Percentiles rank a stretch among this genome's conserved stretches.
These are phyloP conservation scores for Hyles vespertilio DNA, from an alignment of 1,140 invertebrate species.

Conservation along the genomic window DNA sequence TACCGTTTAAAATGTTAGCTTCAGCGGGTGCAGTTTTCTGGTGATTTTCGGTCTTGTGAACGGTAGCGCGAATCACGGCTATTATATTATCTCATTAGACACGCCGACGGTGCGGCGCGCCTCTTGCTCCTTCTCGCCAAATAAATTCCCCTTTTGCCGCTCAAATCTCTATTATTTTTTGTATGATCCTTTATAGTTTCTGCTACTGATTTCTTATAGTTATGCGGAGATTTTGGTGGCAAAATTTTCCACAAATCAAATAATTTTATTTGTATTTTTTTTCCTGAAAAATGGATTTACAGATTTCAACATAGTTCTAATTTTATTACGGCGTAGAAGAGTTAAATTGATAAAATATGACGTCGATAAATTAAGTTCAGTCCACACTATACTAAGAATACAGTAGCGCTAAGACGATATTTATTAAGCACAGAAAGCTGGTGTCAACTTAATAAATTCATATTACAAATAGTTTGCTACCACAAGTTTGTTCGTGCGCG, in stretches of 20 bases:
- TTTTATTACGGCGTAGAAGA: too few relatives aligned
- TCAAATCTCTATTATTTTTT: constrained; percentile 9
- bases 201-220: too few relatives aligned
- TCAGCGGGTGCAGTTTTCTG: constrained; percentile 62
- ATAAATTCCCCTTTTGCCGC: constrained; percentile 67
- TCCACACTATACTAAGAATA: too few relatives aligned
- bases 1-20: constrained; percentile 42
- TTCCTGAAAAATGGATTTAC: too few relatives aligned
- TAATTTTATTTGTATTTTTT: too few relatives aligned
- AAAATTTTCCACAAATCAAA: too few relatives aligned
- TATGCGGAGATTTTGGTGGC: too few relatives aligned
- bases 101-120: constrained; percentile 51
- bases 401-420: too few relatives aligned
- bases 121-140: constrained; percentile 62
- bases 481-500: constrained; percentile 64
- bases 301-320: too few relatives aligned
- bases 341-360: too few relatives aligned
- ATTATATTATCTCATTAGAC: constrained; percentile 74
- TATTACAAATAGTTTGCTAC: constrained; percentile 67
- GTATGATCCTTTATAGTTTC: background rate
- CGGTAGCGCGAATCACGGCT: constrained; percentile 63
- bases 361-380: too few relatives aligned
- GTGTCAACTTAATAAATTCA: constrained; percentile 55
- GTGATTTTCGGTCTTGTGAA: constrained; percentile 66
- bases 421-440: constrained; percentile 17